Percentiles rank a stretch among this genome's conserved stretches.
Evolutionary conservation across 1,140 invertebrate species (phyloP).

Genomic region (Drosophila ohnishii): DNA sequence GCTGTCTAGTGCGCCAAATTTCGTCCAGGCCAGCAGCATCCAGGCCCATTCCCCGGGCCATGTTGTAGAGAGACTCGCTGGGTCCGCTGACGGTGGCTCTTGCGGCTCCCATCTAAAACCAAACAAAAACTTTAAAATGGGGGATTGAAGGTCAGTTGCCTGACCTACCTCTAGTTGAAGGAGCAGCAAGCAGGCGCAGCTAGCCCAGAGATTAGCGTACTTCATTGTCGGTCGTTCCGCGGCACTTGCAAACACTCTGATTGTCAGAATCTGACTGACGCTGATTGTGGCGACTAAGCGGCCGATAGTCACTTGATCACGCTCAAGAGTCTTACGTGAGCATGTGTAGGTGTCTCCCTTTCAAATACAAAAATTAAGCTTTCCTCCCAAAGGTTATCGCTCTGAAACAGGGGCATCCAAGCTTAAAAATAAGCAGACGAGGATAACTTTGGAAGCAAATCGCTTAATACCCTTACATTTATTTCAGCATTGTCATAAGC

Average conservation of each 20-base stretch:
- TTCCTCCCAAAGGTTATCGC: conserved; percentile 6
- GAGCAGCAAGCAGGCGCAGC: conserved; percentile 39
- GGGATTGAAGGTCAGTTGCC: background rate
- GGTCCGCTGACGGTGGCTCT: conserved; percentile 3
- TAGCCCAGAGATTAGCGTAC: conserved; percentile 1
- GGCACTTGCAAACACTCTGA: conserved; percentile 10
- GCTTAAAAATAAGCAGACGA: background rate
- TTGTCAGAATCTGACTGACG: conserved; percentile 9
- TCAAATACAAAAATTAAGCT: background rate
- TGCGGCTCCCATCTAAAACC: conserved; percentile 10
- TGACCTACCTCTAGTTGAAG: conserved; percentile 55
- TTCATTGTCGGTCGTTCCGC: conserved; percentile 18
- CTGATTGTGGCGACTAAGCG: background rate
- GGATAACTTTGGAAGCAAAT: background rate
- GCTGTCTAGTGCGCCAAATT: conserved; percentile 50
- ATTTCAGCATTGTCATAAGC: background rate
- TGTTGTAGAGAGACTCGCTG: conserved; percentile 24
- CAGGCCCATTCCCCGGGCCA: conserved; percentile 41
- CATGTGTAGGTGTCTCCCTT: conserved; percentile 1
- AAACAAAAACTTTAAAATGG: background rate
- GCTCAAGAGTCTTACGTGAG: background rate
- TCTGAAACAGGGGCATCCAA: background rate
- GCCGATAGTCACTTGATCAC: background rate
- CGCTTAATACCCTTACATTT: background rate
- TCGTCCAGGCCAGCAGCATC: conserved; percentile 33